Evolutionary conservation across 2,888 invertebrate species (phyloP), one percentile per base, ranked within the genome.

Genomic region (Physocephala rufipes): DNA sequence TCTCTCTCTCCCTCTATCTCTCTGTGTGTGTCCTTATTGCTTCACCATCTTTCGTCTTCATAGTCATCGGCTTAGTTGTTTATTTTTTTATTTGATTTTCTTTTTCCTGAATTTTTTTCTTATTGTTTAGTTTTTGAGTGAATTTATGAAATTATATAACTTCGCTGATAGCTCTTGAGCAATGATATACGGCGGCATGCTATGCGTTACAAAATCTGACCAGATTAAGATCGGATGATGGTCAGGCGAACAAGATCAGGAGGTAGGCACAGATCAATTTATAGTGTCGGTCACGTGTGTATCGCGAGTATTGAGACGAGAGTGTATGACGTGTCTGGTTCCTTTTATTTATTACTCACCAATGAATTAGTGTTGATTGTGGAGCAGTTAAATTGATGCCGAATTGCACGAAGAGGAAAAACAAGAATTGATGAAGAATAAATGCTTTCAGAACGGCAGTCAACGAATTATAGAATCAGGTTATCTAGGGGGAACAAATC

Each of bases 91-190:
- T 19, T n/a, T 63, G n/a, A 9, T n/a, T 3, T 24, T 61, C 13
- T 45, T 49, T 36, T 43, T 63, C 47, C 55, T 69, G 26, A 1
- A n/a, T 5, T 26, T 30, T 19, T 64, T 65, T 63, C 24, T 55
- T 30, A 28, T 59, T n/a, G n/a, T n/a, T n/a, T 67, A n/a, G 63
- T 62, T 67, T 47, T 36, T 53, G 53, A 53, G 72, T 75, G 71
- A 71, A 72, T 72, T 70, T 75, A 73, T 75, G 72, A 73, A 74
- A 71, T 72, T 75, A 67, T 70, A 67, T 75, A 73, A 75, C 73
- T 67, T 47, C 58, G 70, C 67, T 73, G 70, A 72, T 67, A 73
- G 72, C 67, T 68, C 61, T 45, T 36, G 36, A 19, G 67, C 51
- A 53, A 62, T 68, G 68, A 68, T 68, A 62, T 62, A 68, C 49